These are phyloP conservation scores for Sicus ferrugineus DNA, from an alignment of 2,888 invertebrate species.

Conservation along the genomic window DNA sequence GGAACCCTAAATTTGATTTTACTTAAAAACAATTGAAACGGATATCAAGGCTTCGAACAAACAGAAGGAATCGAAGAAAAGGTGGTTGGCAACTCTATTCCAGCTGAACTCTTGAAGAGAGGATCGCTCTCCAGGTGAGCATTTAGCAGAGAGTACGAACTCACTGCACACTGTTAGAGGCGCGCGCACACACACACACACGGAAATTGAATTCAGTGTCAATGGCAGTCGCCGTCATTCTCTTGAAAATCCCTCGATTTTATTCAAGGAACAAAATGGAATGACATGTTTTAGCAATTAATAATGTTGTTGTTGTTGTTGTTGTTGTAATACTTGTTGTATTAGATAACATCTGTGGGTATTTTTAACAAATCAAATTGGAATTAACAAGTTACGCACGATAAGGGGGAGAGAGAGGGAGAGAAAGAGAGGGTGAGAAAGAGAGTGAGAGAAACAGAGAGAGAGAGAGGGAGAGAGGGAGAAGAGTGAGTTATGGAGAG, in stretches of 20 bases:
- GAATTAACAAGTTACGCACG: background rate
- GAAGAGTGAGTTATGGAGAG: too few species aligned
- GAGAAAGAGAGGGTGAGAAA: too few species aligned
- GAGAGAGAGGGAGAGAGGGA: background rate
- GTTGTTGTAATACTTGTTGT: background rate
- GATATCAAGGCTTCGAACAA: background rate
- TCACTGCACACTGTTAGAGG: background rate
- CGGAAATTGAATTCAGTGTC: conserved; percentile 31
- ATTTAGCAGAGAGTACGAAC: too few species aligned
- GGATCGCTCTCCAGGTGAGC: too few species aligned
- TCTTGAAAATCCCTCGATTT: background rate
- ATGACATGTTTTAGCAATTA: background rate
- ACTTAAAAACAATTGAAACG: background rate
- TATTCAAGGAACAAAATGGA: background rate
- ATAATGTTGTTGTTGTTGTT: background rate
- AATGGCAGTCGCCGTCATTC: conserved; percentile 19
- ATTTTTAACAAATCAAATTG: background rate
- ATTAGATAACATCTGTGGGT: background rate
- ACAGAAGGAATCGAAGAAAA: too few species aligned
- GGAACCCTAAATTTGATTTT: background rate
- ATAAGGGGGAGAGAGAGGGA: background rate
- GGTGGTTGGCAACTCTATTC: too few species aligned
- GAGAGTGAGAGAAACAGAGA: background rate
- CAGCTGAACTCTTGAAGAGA: too few species aligned
- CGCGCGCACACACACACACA: background rate